Base-by-base conservation (phyloP, 2,113 vertebrate genomes). In the Atlantisia rogersi region DNA sequence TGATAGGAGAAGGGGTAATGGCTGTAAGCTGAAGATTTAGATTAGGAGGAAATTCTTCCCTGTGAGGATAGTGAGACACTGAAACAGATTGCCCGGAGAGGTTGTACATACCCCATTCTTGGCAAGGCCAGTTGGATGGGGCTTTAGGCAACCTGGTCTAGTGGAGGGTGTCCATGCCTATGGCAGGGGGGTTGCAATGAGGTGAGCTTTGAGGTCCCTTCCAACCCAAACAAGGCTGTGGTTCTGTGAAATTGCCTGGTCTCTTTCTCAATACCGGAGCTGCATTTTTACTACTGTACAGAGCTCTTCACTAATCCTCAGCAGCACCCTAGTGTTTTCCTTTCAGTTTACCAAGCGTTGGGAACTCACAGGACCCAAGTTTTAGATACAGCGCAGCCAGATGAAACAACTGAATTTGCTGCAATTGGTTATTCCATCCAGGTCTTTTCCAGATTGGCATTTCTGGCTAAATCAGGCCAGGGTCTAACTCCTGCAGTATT, bases 341-440 rank as follows among this genome's bases (percentile, higher is more conserved):
- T 5, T 86, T 88, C 10, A 12, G 8, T 2, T 73, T 86, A 74
- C 35, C 28, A 39, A 29, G 15, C 7, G 5, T 37, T 59, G 63
- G 50, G 50, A 86, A 22, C 35, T 70, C 86, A 16, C 6, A 32
- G 50, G 28, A 19, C 19, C 31, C 24, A 11, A 25, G 37, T 2
- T 0, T 35, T 65, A 21, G 68, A 10, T 37, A 12, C 4, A 2
- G 18, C 0, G 6, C 32, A 62, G 21, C 17, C 55, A 55, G 26
- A 58, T n/a, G 46, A 37, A 92, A 76, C 58, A 67, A 14, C 21
- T 77, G 68, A 42, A 46, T 92, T 94, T 67, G 28, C 32, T 59
- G 26, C 55, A 63, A 9, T 5, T 5, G 9, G 21, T 74, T 70
- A 11, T 69, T 74, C 46, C 44, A 68, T 29, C 16, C 15, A 64